These are phyloP conservation scores for Henicopernis longicauda DNA, from an alignment of 2,113 vertebrate species.

Conservation along the genomic window DNA sequence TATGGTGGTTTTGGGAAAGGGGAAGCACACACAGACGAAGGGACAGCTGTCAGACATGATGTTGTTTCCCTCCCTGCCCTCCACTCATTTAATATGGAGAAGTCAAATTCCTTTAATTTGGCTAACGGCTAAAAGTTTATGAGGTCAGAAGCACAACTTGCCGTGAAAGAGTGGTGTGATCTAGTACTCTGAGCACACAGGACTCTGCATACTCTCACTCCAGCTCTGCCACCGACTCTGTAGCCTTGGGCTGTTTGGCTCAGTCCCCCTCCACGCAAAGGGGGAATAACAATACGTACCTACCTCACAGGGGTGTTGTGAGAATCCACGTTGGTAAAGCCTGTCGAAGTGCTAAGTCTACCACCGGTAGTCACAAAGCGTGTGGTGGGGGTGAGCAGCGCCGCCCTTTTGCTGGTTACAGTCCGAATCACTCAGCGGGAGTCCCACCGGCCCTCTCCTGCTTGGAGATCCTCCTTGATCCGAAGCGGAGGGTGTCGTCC, in stretches of 20 bases:
- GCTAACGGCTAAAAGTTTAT: background rate
- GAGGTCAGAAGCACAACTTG: conserved; percentile 32
- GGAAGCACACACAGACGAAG: background rate
- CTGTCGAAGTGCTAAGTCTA: conserved; percentile 33
- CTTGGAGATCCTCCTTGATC: conserved; percentile 20
- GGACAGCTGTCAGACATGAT: background rate
- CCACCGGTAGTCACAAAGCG: background rate
- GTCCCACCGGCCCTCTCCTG: conserved; percentile 20
- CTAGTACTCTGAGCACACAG: conserved; percentile 39
- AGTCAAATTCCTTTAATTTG: background rate
- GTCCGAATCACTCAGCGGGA: background rate
- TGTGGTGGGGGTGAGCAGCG: conserved; percentile 39
- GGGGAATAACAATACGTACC: conserved; percentile 38
- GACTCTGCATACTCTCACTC: conserved; percentile 54
- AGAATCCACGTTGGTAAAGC: conserved; percentile 45
- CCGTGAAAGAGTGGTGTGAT: conserved; percentile 29
- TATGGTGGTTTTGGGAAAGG: background rate
- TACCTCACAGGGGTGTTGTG: conserved; percentile 33
- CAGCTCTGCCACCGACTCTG: conserved; percentile 55
- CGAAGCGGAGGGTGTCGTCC: background rate
- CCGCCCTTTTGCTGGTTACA: conserved; percentile 46
- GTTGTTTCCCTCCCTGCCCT: background rate
- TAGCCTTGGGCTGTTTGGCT: conserved; percentile 57
- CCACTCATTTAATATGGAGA: background rate
- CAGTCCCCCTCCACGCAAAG: conserved; percentile 38